phyloP scores from a whole-genome alignment of 2,797 vertebrate species.

The Rhyacichthys aspro region DNA sequence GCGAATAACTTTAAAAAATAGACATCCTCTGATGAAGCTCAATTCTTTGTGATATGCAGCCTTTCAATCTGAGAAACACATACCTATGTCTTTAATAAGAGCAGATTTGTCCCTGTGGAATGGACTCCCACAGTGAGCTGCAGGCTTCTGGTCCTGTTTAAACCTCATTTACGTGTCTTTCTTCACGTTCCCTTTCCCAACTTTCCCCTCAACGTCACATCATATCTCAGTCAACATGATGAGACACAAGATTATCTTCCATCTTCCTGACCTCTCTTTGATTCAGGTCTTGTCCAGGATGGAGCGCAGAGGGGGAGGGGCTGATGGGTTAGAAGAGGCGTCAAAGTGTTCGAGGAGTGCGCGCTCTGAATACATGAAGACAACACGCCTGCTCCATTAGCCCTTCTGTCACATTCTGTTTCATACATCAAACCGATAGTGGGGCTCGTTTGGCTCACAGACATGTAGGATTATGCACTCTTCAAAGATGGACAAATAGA shows the following conservation, averaged over 20 bases:
- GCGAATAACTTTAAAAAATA: slow-evolving; percentile 29
- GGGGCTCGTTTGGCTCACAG: slow-evolving; percentile 60
- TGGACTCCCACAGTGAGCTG: slow-evolving; percentile 36
- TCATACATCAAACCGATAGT: slow-evolving; percentile 61
- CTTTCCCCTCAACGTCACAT: slow-evolving; percentile 54
- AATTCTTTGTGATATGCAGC: slow-evolving; percentile 26
- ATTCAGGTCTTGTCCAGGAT: slow-evolving; percentile 59
- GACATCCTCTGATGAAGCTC: slow-evolving; percentile 24
- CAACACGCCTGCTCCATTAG: slow-evolving; percentile 64
- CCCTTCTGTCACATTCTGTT: slow-evolving; percentile 68
- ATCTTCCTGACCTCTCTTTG: slow-evolving; percentile 60
- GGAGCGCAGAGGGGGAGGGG: slow-evolving; percentile 17
- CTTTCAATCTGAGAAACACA: not conserved
- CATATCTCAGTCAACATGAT: slow-evolving; percentile 59
- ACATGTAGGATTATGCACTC: slow-evolving; percentile 73
- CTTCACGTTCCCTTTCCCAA: not conserved
- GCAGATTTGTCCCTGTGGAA: slow-evolving; percentile 21
- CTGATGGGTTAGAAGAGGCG: slow-evolving; percentile 31
- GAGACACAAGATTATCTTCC: slow-evolving; percentile 62
- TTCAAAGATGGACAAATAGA: slow-evolving; percentile 72
- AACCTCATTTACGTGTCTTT: slow-evolving; percentile 45
- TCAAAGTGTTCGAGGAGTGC: slow-evolving; percentile 44
- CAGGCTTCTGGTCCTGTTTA: slow-evolving; percentile 30
- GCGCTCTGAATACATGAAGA: slow-evolving; percentile 58
- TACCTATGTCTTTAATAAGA: slow-evolving; percentile 13